A percentile compares a stretch with the other conserved stretches of the same genome.
phyloP scores from a whole-genome alignment of 2,888 invertebrate species.

The Pheosia gnoma region DNA sequence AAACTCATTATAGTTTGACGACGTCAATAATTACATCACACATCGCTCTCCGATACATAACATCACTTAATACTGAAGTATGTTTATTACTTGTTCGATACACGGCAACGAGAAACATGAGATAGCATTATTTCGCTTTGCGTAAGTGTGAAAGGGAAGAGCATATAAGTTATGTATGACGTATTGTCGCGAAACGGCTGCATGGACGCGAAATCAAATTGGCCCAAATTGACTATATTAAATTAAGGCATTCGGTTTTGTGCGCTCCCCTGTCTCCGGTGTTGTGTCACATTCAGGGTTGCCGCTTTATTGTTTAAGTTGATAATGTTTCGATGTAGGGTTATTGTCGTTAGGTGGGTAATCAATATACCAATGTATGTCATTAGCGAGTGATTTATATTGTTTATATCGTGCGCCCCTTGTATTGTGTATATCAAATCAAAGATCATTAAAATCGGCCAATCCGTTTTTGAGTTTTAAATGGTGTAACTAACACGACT shows the following conservation, averaged over 20 bases:
- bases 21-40: slow-evolving; percentile 14
- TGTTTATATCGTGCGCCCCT: no score
- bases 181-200: slow-evolving; percentile 58
- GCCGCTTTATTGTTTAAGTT: slow-evolving; percentile 31
- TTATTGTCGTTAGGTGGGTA: background rate
- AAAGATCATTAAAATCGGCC: no score
- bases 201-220: slow-evolving; percentile 78
- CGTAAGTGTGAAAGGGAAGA: slow-evolving; percentile 47
- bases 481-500: no score
- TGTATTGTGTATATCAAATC: no score
- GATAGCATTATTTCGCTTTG: slow-evolving; percentile 28
- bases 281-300: slow-evolving; percentile 57
- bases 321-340: background rate
- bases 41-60: slow-evolving; percentile 22
- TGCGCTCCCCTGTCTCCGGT: slow-evolving; percentile 64
- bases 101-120: slow-evolving; percentile 39
- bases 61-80: slow-evolving; percentile 31
- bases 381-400: no score
- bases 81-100: slow-evolving; percentile 45
- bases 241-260: slow-evolving; percentile 80
- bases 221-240: slow-evolving; percentile 80
- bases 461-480: no score
- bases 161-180: slow-evolving; percentile 49
- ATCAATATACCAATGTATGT: background rate
- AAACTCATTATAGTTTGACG: slow-evolving; percentile 15